These are phyloP conservation scores for Drosophila pachea DNA, from an alignment of 1,140 invertebrate genomes.

Conservation along the genomic window DNA sequence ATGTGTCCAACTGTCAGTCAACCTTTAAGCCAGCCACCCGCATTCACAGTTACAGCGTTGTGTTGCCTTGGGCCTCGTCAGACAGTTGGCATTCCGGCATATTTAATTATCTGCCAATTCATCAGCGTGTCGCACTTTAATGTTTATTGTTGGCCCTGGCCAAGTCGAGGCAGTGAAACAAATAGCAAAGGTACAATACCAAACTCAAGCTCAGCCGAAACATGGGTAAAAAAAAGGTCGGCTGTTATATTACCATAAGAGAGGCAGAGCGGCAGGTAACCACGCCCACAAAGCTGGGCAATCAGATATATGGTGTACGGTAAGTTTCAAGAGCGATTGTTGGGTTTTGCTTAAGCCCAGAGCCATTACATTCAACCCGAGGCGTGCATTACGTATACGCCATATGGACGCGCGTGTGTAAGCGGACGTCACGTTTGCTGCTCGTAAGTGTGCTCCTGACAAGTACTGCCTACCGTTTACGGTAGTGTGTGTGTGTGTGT, in stretches of 20 bases:
- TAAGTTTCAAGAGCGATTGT: conserved; percentile 23
- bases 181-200: conserved; percentile 49
- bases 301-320: conserved; percentile 39
- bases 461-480: conserved; percentile 12
- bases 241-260: conserved; percentile 14
- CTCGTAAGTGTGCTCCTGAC: conserved; percentile 7
- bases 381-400: conserved; percentile 56
- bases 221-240: conserved; percentile 17
- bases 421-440: conserved; percentile 42
- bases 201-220: conserved; percentile 40
- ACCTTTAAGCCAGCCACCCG: conserved; percentile 25
- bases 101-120: conserved; percentile 46
- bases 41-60: conserved; percentile 5
- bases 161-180: conserved; percentile 19
- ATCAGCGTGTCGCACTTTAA: conserved; percentile 16
- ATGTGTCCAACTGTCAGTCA: conserved; percentile 19
- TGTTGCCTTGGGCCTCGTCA: conserved; percentile 9
- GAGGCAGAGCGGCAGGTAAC: neutral
- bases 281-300: neutral
- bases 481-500: conserved; percentile 25
- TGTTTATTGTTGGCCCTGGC: conserved; percentile 8
- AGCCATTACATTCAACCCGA: neutral
- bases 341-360: conserved; percentile 35
- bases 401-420: conserved; percentile 13
- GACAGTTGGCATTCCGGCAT: conserved; percentile 34